Conservation (phyloP, 2,888 invertebrate species). For the Linnaemya tessellans region DNA sequence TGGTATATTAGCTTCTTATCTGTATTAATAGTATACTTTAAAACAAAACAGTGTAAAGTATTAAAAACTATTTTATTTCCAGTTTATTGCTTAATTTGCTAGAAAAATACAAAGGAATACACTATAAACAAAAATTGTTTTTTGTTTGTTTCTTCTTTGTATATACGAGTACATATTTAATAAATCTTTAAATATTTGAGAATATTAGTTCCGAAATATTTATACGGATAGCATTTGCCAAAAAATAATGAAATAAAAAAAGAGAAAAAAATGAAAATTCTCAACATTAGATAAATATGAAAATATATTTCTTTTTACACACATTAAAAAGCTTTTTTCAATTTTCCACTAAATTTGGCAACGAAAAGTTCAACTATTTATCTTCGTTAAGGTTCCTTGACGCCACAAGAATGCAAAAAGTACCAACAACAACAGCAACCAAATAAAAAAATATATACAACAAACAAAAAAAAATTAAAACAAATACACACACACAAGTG, state of each 20-base stretch:
- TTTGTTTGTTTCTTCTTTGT: constrained; percentile 12
- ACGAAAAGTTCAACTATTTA: constrained; percentile 78
- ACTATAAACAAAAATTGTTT: no score
- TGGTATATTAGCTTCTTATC: not conserved
- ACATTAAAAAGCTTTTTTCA: constrained; percentile 80
- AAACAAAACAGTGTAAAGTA: not conserved
- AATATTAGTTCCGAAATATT: constrained; percentile 42
- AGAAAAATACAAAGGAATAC: constrained; percentile 21
- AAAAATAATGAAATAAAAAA: constrained; percentile 40
- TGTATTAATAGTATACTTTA: not conserved
- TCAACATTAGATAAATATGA: constrained; percentile 71
- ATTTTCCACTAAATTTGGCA: constrained; percentile 83
- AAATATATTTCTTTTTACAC: constrained; percentile 67
- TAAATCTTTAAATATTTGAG: constrained; percentile 42
- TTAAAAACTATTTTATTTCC: not conserved
- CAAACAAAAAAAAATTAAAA: constrained; percentile 21
- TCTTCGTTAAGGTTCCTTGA: constrained; percentile 78
- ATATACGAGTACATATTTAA: constrained; percentile 11
- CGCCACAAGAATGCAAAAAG: constrained; percentile 68
- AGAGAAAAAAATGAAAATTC: constrained; percentile 57
- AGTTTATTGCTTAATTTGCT: constrained; percentile 17
- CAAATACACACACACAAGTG: constrained; percentile 38
- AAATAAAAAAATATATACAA: not conserved
- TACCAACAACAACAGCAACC: constrained; percentile 40
- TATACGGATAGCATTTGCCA: constrained; percentile 49